Evolutionary conservation across 2,888 invertebrate species (phyloP).

Genomic region (Gymnosoma rotundatum): DNA sequence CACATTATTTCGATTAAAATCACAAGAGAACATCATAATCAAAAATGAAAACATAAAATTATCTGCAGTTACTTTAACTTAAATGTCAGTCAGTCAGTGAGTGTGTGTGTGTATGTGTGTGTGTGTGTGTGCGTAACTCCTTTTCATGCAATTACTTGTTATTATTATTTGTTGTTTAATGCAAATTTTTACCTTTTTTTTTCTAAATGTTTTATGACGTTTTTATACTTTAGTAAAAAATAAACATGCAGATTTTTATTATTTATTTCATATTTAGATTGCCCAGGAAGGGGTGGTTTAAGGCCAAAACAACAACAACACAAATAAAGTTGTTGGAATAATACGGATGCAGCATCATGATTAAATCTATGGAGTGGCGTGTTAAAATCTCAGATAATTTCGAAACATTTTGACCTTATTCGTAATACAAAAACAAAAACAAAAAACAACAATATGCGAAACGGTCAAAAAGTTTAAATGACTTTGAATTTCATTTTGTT

Average conservation of each 20-base stretch:
- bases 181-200: conserved; percentile 19
- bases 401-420: conserved; percentile 61
- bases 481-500: conserved; percentile 36
- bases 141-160: conserved; percentile 4
- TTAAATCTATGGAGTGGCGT: conserved; percentile 32
- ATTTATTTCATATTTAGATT: not conserved
- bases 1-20: conserved; percentile 51
- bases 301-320: not conserved
- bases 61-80: conserved; percentile 37
- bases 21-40: conserved; percentile 63
- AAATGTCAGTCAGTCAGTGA: conserved; percentile 29
- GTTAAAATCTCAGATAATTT: conserved; percentile 61
- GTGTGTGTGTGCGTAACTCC: not conserved
- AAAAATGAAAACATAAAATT: conserved; percentile 56
- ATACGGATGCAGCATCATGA: conserved; percentile 31
- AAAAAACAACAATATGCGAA: conserved; percentile 33
- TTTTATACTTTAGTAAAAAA: conserved; percentile 39
- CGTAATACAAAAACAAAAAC: conserved; percentile 17
- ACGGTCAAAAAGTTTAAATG: conserved; percentile 44
- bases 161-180: conserved; percentile 7
- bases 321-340: not conserved
- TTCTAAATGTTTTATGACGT: conserved; percentile 42
- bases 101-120: too few species aligned
- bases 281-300: conserved; percentile 38
- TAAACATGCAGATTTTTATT: conserved; percentile 46